Conservation (phyloP, 2,888 invertebrate genomes). For the Luperina testacea region DNA sequence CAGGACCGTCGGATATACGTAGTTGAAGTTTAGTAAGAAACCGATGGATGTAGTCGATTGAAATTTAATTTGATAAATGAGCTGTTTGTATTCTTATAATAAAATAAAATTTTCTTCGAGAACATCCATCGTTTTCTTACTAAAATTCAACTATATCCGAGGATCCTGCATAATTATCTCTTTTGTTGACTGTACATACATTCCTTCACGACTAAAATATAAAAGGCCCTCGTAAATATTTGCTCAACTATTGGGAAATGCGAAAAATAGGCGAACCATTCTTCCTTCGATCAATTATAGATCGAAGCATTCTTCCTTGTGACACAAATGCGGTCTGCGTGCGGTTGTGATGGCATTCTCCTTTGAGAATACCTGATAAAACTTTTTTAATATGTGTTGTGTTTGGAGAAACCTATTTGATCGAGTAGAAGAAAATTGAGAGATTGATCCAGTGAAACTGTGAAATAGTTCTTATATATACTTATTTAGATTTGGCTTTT, state of each 20-base stretch:
- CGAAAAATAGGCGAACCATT: constrained; percentile 21
- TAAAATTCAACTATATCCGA: no score
- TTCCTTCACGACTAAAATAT: constrained; percentile 9
- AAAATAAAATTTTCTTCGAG: no score
- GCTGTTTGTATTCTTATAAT: no score
- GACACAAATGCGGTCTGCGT: constrained; percentile 31
- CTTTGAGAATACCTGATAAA: constrained; percentile 15
- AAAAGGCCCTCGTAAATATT: constrained; percentile 10
- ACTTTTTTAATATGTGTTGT: constrained; percentile 49
- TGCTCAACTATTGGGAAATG: constrained; percentile 11
- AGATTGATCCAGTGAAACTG: background rate
- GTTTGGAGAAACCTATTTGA: background rate
- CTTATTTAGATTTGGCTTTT: background rate
- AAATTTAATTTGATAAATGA: no score
- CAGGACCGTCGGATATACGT: no score
- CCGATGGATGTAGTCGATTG: no score
- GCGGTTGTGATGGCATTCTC: constrained; percentile 32
- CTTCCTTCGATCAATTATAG: constrained; percentile 12
- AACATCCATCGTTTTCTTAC: no score
- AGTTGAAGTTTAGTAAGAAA: no score
- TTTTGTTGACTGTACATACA: background rate
- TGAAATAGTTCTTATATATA: background rate
- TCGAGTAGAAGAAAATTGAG: constrained; percentile 13
- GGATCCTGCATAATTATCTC: no score
- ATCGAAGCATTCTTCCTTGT: constrained; percentile 28